Base-by-base conservation (phyloP, 2,888 invertebrate species). In the Bimastos eiseni region DNA sequence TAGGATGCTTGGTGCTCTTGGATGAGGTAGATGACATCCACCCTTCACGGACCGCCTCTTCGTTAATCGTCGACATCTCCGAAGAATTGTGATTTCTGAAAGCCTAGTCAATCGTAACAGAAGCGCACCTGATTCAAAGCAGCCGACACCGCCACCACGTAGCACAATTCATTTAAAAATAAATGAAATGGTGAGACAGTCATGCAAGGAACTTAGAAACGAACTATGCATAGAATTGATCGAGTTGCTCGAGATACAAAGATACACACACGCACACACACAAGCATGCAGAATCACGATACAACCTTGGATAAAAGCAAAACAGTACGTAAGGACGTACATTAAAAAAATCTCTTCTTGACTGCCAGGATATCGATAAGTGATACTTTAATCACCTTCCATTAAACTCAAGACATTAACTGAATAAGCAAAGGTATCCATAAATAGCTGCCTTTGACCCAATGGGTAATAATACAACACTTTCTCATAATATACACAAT, bases 21-120 rank as follows among this genome's bases (percentile, higher is more conserved):
- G 34, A 36, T 19, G 86, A 86, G 21, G 86, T 34, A 36, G 86
- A 70, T n/a, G 70, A 37, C 86, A 86, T 86, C 86, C 86, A 86
- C 30, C 86, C 86, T 36, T 86, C 86, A 86, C 86, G 86, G 15
- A 86, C 86, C 17, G 86, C 86, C 86, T 86, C 86, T 86, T 34
- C 86, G 36, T 86, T 86, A 36, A 86, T 86, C 34, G 86, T 86
- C 36, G 86, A 86, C 86, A 86, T 86, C 37, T 86, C 86, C 21
- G 86, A 34, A 86, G 86, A 36, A 86, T 86, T 86, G 34, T 37
- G 34, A 86, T 86, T 33, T 70, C 70, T 70, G 70, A 70, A 70
- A 70, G n/a, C 70, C 70, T 70, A n/a, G 70, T 13, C 70, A n/a
- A n/a, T 70, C 13, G 70, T n/a, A 70, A 70, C 70, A 70, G n/a